These are phyloP conservation scores for Abscondita cerata DNA, from an alignment of 2,888 invertebrate genomes.

Conservation along the genomic window DNA sequence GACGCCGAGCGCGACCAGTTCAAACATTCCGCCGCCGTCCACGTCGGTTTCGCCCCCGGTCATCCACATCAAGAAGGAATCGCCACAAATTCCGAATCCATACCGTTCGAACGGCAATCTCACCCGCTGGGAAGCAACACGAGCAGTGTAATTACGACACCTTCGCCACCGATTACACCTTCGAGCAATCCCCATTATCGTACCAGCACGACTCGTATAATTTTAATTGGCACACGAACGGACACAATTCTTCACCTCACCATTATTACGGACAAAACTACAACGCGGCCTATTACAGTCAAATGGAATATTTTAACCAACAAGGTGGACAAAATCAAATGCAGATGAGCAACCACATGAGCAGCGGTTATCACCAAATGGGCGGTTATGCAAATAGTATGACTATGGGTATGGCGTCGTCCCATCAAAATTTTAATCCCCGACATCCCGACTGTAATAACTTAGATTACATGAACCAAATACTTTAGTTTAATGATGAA, in stretches of 20 bases:
- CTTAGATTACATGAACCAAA: slow-evolving; percentile 51
- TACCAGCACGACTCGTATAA: slow-evolving; percentile 53
- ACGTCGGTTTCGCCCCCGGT: slow-evolving; percentile 74
- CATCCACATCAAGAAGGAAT: slow-evolving; percentile 65
- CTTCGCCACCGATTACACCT: slow-evolving; percentile 81
- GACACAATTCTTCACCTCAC: slow-evolving; percentile 51
- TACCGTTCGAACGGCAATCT: slow-evolving; percentile 69
- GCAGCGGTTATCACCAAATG: slow-evolving; percentile 52
- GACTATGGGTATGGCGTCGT: slow-evolving; percentile 46
- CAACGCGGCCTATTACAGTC: slow-evolving; percentile 52
- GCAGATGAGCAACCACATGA: slow-evolving; percentile 52
- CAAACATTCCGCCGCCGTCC: slow-evolving; percentile 71
- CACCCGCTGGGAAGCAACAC: slow-evolving; percentile 76
- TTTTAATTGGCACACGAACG: slow-evolving; percentile 53
- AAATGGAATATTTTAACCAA: slow-evolving; percentile 54
- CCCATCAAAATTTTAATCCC: slow-evolving; percentile 52
- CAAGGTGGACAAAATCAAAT: slow-evolving; percentile 49
- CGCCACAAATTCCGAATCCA: slow-evolving; percentile 54
- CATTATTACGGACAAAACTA: slow-evolving; percentile 53
- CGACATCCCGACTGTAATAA: slow-evolving; percentile 48
- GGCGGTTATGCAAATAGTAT: slow-evolving; percentile 44
- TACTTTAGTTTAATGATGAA: slow-evolving; percentile 42
- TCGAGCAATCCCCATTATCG: slow-evolving; percentile 63
- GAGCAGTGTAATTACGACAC: slow-evolving; percentile 79
- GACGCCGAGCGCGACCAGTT: slow-evolving; percentile 59